Evolutionary conservation across 1,140 invertebrate species (phyloP).

Genomic region (Episyrphus balteatus): DNA sequence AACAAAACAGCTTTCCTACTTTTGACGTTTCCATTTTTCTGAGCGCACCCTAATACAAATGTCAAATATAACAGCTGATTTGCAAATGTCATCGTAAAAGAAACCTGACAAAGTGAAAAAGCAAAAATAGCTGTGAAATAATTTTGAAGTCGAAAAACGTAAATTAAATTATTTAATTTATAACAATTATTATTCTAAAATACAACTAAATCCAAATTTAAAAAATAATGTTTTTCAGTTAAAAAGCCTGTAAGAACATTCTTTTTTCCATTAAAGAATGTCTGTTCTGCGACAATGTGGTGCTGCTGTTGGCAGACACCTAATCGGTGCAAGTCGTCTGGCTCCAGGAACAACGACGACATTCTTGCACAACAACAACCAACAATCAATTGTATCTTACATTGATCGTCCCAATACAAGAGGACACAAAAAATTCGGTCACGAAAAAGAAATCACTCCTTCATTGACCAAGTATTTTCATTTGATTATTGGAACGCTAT

Average conservation of each 20-base stretch:
- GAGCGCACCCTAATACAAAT: too few species aligned
- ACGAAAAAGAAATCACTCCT: conserved; percentile 34
- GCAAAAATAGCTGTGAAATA: too few species aligned
- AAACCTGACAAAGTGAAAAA: too few species aligned
- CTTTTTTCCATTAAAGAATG: conserved; percentile 1
- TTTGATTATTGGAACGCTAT: conserved; percentile 22
- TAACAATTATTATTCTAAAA: too few species aligned
- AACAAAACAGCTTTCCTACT: too few species aligned
- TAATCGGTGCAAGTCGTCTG: not conserved
- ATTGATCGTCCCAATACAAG: conserved; percentile 6
- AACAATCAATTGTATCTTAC: not conserved
- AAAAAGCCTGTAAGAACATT: not conserved
- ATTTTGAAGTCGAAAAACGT: too few species aligned
- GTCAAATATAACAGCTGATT: too few species aligned
- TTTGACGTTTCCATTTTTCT: too few species aligned
- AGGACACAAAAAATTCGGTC: conserved; percentile 45
- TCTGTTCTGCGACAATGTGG: conserved; percentile 9
- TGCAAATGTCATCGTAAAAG: too few species aligned
- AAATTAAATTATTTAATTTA: too few species aligned
- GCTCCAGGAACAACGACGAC: not conserved
- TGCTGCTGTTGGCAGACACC: not conserved
- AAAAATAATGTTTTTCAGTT: too few species aligned
- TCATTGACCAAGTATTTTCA: conserved; percentile 35
- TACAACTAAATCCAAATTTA: too few species aligned
- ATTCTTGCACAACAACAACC: not conserved